Evolutionary conservation across 2,113 vertebrate genomes (phyloP).

Genomic region (Podarcis cretensis): DNA sequence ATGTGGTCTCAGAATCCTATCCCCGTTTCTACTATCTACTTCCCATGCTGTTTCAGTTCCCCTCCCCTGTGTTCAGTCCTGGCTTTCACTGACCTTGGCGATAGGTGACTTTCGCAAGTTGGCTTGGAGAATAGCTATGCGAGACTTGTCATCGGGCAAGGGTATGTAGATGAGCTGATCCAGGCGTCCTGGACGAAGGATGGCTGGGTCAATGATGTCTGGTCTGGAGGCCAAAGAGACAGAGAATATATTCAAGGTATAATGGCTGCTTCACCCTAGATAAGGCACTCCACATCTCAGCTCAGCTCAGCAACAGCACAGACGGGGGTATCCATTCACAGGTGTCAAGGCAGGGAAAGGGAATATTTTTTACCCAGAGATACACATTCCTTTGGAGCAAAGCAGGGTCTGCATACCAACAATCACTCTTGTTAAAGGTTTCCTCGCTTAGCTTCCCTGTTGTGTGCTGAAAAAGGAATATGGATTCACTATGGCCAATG

Average conservation of each 20-base stretch:
- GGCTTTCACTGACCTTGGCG: slow-evolving; percentile 83
- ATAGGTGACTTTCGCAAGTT: slow-evolving; percentile 98
- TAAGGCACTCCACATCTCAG: neutral
- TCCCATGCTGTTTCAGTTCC: neutral
- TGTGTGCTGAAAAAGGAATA: neutral
- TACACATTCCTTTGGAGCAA: neutral
- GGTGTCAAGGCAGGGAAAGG: neutral
- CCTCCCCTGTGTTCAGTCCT: neutral
- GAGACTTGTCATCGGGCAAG: slow-evolving; percentile 95
- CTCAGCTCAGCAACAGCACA: neutral
- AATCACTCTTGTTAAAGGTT: no score
- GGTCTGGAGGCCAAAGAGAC: slow-evolving; percentile 65
- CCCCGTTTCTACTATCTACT: neutral
- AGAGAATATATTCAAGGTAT: neutral
- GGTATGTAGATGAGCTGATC: slow-evolving; percentile 99
- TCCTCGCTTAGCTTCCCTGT: neutral
- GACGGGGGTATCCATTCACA: neutral
- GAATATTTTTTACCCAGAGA: neutral
- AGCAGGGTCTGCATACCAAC: neutral
- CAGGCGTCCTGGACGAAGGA: slow-evolving; percentile 93
- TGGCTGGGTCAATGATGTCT: slow-evolving; percentile 98
- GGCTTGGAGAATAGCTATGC: slow-evolving; percentile 95
- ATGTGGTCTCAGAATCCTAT: neutral
- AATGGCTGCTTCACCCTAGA: neutral
- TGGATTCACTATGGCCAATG: no score